These are phyloP conservation scores for Drosophila sucinea DNA, from an alignment of 1,140 invertebrate genomes.

Conservation along the genomic window DNA sequence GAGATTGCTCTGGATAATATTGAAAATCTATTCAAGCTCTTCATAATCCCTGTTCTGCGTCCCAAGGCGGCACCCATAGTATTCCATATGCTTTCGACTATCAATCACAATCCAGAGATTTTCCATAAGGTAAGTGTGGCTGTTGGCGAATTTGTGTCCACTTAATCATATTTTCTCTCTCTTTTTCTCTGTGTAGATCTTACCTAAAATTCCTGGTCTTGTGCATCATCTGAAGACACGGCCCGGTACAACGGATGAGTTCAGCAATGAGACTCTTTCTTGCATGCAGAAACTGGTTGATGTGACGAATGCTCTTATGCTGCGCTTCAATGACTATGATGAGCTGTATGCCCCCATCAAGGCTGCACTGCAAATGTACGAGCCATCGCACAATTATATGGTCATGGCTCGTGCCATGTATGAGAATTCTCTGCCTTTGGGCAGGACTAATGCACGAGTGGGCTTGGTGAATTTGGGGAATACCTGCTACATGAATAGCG, in stretches of 20 bases:
- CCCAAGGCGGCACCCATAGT: conserved; percentile 84
- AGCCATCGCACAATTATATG: conserved; percentile 59
- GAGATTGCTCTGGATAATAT: conserved; percentile 84
- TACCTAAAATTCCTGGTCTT: conserved; percentile 75
- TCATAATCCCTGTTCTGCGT: conserved; percentile 83
- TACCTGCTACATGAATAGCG: conserved; percentile 94
- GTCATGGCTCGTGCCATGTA: conserved; percentile 52
- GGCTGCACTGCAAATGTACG: conserved; percentile 48
- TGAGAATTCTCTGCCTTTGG: conserved; percentile 47
- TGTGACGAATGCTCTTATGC: conserved; percentile 83
- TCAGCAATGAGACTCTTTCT: conserved; percentile 78
- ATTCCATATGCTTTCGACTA: conserved; percentile 84
- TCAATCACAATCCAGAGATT: conserved; percentile 83
- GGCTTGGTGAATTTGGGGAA: conserved; percentile 93
- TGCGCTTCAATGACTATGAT: conserved; percentile 83
- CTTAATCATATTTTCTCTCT: not conserved
- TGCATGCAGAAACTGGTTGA: conserved; percentile 84
- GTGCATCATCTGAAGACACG: conserved; percentile 67
- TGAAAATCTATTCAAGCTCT: conserved; percentile 81
- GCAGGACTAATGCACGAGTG: conserved; percentile 84
- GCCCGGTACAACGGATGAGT: conserved; percentile 66
- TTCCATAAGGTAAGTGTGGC: conserved; percentile 82
- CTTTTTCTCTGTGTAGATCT: conserved; percentile 52
- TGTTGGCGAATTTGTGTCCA: not conserved
- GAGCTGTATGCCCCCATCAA: conserved; percentile 79